phyloP scores from a whole-genome alignment of 2,113 vertebrate genomes.

The Irena cyanogastra region DNA sequence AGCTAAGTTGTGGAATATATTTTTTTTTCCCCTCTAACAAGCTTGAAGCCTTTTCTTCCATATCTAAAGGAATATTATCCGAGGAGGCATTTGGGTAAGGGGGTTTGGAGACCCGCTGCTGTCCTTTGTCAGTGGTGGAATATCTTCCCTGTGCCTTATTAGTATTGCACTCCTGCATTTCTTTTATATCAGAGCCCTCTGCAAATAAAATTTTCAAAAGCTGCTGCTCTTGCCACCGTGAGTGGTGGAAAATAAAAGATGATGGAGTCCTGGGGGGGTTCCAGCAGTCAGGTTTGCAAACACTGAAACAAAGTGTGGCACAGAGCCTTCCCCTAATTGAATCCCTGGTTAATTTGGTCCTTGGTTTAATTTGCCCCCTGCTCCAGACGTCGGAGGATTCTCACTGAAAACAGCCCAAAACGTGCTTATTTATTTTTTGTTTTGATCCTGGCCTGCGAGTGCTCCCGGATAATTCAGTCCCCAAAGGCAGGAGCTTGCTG shows the following conservation, averaged over 20 bases:
- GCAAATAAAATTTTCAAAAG: constrained; percentile 40
- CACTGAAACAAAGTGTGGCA: not conserved
- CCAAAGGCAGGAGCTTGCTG: not conserved
- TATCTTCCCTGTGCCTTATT: constrained; percentile 3
- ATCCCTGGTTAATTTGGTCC: constrained; percentile 56
- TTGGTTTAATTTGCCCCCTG: not conserved
- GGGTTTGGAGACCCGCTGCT: not conserved
- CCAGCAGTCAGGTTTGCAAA: not conserved
- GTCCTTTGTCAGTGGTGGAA: not conserved
- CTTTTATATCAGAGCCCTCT: not conserved
- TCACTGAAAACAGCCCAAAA: constrained; percentile 4
- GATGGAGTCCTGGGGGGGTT: not conserved
- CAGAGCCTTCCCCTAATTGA: constrained; percentile 43
- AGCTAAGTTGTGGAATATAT: constrained; percentile 38
- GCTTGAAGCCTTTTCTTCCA: constrained; percentile 10
- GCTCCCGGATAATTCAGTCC: not conserved
- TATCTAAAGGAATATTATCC: constrained; percentile 47
- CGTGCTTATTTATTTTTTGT: not conserved
- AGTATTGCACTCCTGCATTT: constrained; percentile 36
- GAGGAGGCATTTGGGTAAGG: not conserved
- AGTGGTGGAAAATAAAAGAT: not conserved
- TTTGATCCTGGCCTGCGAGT: not conserved
- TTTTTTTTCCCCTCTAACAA: constrained; percentile 36
- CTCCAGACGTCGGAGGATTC: not conserved
- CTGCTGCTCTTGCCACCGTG: not conserved